These are phyloP conservation scores for Tretioscincus oriximinensis DNA, from an alignment of 2,113 vertebrate species.

Conservation along the genomic window DNA sequence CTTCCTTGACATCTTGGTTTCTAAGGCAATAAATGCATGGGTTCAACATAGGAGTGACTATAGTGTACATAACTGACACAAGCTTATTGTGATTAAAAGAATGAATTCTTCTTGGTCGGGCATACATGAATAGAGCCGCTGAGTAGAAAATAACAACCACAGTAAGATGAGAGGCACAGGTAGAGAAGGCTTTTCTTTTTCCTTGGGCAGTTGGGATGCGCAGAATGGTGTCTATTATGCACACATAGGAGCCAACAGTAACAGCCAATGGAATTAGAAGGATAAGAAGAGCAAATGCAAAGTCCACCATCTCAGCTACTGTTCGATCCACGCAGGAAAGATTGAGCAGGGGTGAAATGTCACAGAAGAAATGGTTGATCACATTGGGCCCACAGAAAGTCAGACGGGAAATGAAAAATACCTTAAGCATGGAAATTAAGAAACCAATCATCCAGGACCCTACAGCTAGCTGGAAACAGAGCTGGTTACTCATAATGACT, in stretches of 20 bases:
- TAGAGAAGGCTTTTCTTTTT: constrained; percentile 57
- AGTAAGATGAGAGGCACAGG: constrained; percentile 53
- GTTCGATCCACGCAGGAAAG: constrained; percentile 17
- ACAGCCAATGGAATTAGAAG: constrained; percentile 40
- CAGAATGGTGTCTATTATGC: constrained; percentile 38
- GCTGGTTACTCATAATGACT: constrained; percentile 23
- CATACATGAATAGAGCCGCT: constrained; percentile 48
- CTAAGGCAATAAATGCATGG: constrained; percentile 59
- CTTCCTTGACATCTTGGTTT: constrained; percentile 53
- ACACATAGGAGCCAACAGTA: constrained; percentile 34
- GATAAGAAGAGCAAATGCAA: constrained; percentile 40
- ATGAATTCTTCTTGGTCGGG: constrained; percentile 10
- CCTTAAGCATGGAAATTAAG: constrained; percentile 29
- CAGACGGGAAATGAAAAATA: constrained; percentile 42
- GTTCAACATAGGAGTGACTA: constrained; percentile 51
- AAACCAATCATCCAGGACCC: constrained; percentile 45
- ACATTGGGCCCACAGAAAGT: constrained; percentile 37
- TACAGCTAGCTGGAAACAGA: constrained; percentile 27
- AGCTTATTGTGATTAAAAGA: constrained; percentile 47
- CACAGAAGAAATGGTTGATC: constrained; percentile 60
- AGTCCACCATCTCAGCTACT: constrained; percentile 41
- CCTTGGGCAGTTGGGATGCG: constrained; percentile 24
- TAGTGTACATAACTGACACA: constrained; percentile 43
- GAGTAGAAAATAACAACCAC: constrained; percentile 53
- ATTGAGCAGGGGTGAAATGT: constrained; percentile 51